Evolutionary conservation across 1,140 invertebrate species (phyloP), one percentile per base, ranked within the genome.

Genomic region (Mercenaria mercenaria): DNA sequence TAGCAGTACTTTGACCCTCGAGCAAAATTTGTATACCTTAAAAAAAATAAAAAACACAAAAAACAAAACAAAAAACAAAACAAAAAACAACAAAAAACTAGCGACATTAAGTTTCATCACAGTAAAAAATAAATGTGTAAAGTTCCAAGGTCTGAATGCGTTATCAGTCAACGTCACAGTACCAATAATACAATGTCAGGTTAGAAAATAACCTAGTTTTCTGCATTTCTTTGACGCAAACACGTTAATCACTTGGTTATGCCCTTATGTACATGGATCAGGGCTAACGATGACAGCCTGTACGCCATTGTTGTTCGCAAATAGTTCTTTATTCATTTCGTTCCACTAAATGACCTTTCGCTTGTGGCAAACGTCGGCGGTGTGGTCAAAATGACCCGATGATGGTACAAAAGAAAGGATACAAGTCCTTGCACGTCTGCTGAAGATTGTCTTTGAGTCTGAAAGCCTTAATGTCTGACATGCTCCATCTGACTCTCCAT

Each of bases 291-390:
- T 43, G 59, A 83, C 81, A 83, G 23, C 37, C 56, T 64, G 11
- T 83, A 20, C 26, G 81, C 29, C 81, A 83, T 83, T 18, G 81
- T 83, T 13, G 34, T 43, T 13, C 37, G 61, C 37, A 83, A 37
- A 34, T 83, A 83, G n/a, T 39, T 83, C 26, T 83, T 81, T 8
- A 83, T 52, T 37, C 59, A 59, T 29, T 69, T 83, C 81, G 67
- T 83, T 26, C 23, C 39, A 47, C 37, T 67, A 50, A 83, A 83
- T 26, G 81, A 83, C 26, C 26, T 23, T 41, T 83, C 61, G 11
- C 59, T 26, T 43, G 61, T 26, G 20, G 81, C 56, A 6, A 59
- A 67, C 52, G 81, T 67, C 18, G 64, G 39, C 41, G 81, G 61
- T 59, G 67, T 83, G 20, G 37, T 67, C 26, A 83, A 26, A 52